A percentile compares a stretch with the other conserved stretches of the same genome.
These are phyloP conservation scores for Meloidogyne exigua DNA, from an alignment of 1,140 invertebrate species.

Conservation along the genomic window DNA sequence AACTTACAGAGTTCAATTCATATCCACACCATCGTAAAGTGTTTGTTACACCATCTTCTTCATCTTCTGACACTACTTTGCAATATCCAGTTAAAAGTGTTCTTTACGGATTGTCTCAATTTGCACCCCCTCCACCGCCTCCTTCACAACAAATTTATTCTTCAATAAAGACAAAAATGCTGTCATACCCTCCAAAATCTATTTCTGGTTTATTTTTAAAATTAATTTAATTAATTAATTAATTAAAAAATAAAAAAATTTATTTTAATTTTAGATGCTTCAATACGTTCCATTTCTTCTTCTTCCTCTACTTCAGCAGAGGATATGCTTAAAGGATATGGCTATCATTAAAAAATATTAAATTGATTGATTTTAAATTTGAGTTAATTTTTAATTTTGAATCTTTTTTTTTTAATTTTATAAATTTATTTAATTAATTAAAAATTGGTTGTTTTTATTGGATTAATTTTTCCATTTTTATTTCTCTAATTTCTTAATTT, in stretches of 20 bases:
- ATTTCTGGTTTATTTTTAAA: background rate
- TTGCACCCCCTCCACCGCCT: background rate
- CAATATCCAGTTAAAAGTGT: background rate
- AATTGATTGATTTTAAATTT: background rate
- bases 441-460: background rate
- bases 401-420: background rate
- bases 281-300: too few relatives aligned
- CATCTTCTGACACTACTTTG: background rate
- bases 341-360: background rate
- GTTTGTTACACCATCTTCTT: background rate
- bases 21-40: background rate
- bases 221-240: too few relatives aligned
- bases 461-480: background rate
- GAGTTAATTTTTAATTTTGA: background rate
- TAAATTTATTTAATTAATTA: background rate
- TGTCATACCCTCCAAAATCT: background rate
- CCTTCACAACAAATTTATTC: background rate
- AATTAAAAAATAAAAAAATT: too few relatives aligned
- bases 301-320: background rate
- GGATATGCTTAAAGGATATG: slow-evolving; percentile 23
- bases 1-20: background rate
- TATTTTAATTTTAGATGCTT: background rate
- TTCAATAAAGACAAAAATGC: background rate
- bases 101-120: background rate
- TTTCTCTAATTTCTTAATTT: background rate